Evolutionary conservation across 2,113 vertebrate species (phyloP).

Genomic region (Tenebrosternarchus preto): DNA sequence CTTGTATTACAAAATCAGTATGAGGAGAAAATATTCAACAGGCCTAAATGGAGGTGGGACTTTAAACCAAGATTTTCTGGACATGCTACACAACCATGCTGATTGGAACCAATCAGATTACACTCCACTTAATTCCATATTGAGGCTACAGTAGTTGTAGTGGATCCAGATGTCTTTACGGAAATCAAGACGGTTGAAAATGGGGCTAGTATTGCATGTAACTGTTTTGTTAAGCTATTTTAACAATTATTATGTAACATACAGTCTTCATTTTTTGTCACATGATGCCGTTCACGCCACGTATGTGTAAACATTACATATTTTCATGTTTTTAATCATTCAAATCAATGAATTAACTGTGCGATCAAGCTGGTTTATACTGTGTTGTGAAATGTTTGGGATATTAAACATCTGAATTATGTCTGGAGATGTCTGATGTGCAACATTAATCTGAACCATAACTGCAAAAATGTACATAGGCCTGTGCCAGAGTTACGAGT

Average conservation of each 20-base stretch:
- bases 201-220: background rate
- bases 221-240: background rate
- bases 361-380: no score
- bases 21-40: background rate
- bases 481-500: no score
- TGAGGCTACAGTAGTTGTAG: background rate
- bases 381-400: no score
- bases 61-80: constrained; percentile 8
- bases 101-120: constrained; percentile 18
- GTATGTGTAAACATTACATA: no score
- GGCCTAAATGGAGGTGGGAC: background rate
- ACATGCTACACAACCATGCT: background rate
- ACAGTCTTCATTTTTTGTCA: background rate
- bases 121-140: constrained; percentile 18
- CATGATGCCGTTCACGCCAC: no score
- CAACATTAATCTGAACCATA: no score
- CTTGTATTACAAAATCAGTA: background rate
- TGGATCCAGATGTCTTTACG: constrained; percentile 5
- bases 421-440: no score
- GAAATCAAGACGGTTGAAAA: background rate
- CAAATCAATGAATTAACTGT: no score
- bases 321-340: no score
- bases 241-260: background rate
- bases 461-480: no score
- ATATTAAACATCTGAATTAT: no score